Percentiles rank a stretch among this genome's conserved stretches.
phyloP scores from a whole-genome alignment of 2,888 invertebrate genomes.

The Heliothis peltigera region DNA sequence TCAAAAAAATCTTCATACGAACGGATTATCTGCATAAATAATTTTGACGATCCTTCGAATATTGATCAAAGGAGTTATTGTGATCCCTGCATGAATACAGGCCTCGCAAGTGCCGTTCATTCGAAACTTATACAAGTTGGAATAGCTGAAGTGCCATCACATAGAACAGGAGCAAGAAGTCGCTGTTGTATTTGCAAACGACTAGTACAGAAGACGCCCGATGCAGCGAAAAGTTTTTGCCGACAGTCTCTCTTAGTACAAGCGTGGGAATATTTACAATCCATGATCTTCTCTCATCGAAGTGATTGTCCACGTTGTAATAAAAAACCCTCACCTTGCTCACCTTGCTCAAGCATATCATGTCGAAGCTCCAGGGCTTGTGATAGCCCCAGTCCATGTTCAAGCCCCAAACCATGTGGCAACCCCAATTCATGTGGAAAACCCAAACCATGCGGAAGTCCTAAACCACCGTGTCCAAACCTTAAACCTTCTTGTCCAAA shows the following conservation, averaged over 20 bases:
- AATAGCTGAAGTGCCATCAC: slow-evolving; percentile 1
- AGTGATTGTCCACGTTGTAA: slow-evolving; percentile 31
- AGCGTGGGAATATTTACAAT: slow-evolving; percentile 20
- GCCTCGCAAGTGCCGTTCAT: slow-evolving; percentile 1
- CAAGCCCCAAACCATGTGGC: not conserved
- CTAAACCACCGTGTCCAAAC: not conserved
- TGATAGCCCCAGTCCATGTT: no score
- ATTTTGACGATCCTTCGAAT: slow-evolving; percentile 29
- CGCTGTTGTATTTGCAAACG: slow-evolving; percentile 1
- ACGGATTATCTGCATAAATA: slow-evolving; percentile 28
- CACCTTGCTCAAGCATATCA: no score
- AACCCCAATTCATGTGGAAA: no score
- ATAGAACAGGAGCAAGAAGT: not conserved
- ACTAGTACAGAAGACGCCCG: slow-evolving; percentile 4
- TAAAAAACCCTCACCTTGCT: not conserved
- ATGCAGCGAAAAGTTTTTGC: not conserved
- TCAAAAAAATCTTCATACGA: slow-evolving; percentile 23
- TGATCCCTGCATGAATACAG: slow-evolving; percentile 20
- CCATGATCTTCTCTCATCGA: slow-evolving; percentile 12
- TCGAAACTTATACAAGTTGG: slow-evolving; percentile 11
- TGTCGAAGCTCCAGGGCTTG: no score
- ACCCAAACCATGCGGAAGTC: not conserved
- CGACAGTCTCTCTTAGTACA: slow-evolving; percentile 25
- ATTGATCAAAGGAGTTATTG: slow-evolving; percentile 11
- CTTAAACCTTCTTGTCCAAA: no score